Base-by-base conservation (phyloP, 2,888 invertebrate species). In the Cephus pulcher region DNA sequence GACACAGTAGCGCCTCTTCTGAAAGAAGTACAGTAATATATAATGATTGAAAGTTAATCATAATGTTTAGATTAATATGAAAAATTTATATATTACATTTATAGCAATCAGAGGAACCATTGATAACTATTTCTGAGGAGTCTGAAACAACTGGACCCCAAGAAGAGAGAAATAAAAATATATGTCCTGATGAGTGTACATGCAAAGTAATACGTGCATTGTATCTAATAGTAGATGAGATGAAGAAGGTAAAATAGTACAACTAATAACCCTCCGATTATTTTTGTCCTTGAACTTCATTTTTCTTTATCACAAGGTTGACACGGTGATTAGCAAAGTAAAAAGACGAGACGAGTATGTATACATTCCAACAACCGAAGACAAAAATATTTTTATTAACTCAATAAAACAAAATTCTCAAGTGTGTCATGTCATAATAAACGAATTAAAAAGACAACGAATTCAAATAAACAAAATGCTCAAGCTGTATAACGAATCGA, bases 171-270 rank as follows among this genome's bases (percentile, higher is more conserved):
- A 40, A 40, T 40, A 40, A 40, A 40, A 15, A 15, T 40, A 15
- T 40, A n/a, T 71, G 35, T 68, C 15, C 73, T 9, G 37, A 79
- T 30, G 74, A 78, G n/a, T 80, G 79, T 69, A 69, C 74, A 15
- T 82, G 75, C 73, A 82, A 82, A 76, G 78, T 80, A 33, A 80
- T 82, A 74, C 76, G 78, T 75, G 82, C 78, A 12, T 35, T 82
- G 11, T 34, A 73, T 12, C 80, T 83, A 12, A 80, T 82, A 33
- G 33, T 78, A 23, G 33, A 71, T 0, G 79, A 82, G 75, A 80
- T 80, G 33, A 79, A 76, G n/a, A 80, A 80, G 79, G 82, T 82
- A 68, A 34, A 74, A 71, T 34, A 73, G 74, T 76, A 40, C 34
- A 37, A 74, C 75, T 56, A 23, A 56, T 23, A 23, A 35, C 1